Conservation (phyloP, 2,888 invertebrate species). For the Abrostola tripartita region DNA sequence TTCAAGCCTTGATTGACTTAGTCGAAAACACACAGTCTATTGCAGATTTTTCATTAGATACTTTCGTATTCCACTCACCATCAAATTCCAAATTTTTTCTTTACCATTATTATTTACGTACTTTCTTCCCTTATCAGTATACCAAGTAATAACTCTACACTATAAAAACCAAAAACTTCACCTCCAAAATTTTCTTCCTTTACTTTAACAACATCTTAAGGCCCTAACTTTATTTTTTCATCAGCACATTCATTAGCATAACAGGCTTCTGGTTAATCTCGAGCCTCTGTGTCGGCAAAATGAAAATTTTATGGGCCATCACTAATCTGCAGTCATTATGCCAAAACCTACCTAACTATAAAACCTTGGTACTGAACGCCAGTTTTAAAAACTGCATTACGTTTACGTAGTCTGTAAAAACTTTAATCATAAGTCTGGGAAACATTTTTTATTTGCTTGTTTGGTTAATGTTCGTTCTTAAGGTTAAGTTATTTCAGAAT, state of each 20-base stretch:
- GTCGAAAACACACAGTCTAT: no score
- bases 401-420: conserved; percentile 37
- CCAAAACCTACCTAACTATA: conserved; percentile 46
- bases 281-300: conserved; percentile 46
- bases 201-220: conserved; percentile 38
- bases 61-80: neutral
- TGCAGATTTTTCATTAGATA: no score
- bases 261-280: conserved; percentile 52
- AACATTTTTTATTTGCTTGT: conserved; percentile 11
- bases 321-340: conserved; percentile 50
- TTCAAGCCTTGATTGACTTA: no score
- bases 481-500: no score
- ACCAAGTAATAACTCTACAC: neutral
- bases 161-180: conserved; percentile 21
- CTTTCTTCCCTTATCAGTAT: no score
- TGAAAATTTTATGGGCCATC: conserved; percentile 51
- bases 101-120: neutral
- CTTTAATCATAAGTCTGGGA: conserved; percentile 35
- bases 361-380: conserved; percentile 20
- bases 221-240: conserved; percentile 53
- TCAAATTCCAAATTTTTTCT: no score
- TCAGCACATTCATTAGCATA: conserved; percentile 58
- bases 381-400: conserved; percentile 38
- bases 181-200: conserved; percentile 29
- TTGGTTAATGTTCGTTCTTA: neutral